Percentiles rank a stretch among this genome's conserved stretches.
phyloP scores from a whole-genome alignment of 2,797 vertebrate genomes.

The Poeciliopsis infans region DNA sequence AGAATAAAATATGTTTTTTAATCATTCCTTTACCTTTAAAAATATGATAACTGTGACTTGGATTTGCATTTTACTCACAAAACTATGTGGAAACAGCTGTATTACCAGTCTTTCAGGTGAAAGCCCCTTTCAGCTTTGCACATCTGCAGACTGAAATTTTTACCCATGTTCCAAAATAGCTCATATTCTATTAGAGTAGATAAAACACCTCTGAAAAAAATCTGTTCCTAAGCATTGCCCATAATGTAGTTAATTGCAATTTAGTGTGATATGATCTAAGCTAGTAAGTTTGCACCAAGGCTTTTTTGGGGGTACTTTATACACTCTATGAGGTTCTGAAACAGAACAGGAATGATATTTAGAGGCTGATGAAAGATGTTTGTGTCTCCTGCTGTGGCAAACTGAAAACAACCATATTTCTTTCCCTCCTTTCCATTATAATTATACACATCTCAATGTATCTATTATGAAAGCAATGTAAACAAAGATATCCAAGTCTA shows the following conservation, averaged over 20 bases:
- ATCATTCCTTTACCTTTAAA: not conserved
- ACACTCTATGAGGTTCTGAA: not conserved
- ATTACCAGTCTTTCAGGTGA: not conserved
- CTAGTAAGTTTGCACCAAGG: not conserved
- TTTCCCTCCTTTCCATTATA: not conserved
- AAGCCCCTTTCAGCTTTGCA: not conserved
- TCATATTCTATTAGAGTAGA: not conserved
- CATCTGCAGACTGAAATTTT: not conserved
- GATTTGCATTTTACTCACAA: not conserved
- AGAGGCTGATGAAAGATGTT: not conserved
- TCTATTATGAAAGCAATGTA: not conserved
- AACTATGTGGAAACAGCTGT: not conserved
- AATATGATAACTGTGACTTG: not conserved
- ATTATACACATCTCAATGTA: too few relatives aligned
- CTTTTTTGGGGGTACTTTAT: not conserved
- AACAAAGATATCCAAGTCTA: not conserved
- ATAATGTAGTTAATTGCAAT: not conserved
- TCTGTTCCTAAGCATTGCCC: not conserved
- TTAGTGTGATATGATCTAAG: not conserved
- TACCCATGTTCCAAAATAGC: not conserved
- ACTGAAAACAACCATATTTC: not conserved
- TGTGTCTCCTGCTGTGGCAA: too few relatives aligned
- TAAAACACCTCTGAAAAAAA: not conserved
- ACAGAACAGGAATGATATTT: too few relatives aligned
- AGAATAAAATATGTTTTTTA: not conserved